Conservation (phyloP, 2,888 invertebrate genomes). For the Lasius platythorax region DNA sequence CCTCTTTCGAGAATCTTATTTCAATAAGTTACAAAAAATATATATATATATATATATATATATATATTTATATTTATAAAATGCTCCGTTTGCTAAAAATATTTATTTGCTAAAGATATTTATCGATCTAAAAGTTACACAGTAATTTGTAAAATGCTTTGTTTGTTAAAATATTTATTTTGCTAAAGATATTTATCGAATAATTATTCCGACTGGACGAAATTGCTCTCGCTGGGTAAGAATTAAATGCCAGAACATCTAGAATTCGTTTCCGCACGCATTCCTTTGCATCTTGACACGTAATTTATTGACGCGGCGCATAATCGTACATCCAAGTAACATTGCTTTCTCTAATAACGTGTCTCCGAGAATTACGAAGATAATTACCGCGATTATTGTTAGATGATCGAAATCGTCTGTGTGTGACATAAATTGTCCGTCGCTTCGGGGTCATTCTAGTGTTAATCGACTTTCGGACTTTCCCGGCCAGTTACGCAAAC, state of each 20-base stretch:
- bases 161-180: background rate
- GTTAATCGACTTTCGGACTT: constrained; percentile 12
- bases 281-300: constrained; percentile 1
- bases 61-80: background rate
- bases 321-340: background rate
- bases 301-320: background rate
- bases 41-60: too few species aligned
- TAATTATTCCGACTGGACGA: background rate
- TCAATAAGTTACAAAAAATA: too few species aligned
- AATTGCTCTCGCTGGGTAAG: background rate
- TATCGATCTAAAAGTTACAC: background rate
- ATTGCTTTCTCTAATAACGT: constrained; percentile 8
- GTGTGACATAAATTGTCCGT: background rate
- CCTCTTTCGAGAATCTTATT: too few species aligned
- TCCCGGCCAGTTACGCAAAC: background rate
- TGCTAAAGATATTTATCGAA: background rate
- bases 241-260: constrained; percentile 31
- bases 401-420: background rate
- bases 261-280: background rate
- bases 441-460: constrained; percentile 4
- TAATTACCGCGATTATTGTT: constrained; percentile 22
- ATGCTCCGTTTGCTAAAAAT: background rate
- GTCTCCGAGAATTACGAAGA: background rate
- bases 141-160: background rate
- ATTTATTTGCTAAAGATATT: background rate